Conservation (phyloP, 2,888 invertebrate genomes). For the Tipula helvola region DNA sequence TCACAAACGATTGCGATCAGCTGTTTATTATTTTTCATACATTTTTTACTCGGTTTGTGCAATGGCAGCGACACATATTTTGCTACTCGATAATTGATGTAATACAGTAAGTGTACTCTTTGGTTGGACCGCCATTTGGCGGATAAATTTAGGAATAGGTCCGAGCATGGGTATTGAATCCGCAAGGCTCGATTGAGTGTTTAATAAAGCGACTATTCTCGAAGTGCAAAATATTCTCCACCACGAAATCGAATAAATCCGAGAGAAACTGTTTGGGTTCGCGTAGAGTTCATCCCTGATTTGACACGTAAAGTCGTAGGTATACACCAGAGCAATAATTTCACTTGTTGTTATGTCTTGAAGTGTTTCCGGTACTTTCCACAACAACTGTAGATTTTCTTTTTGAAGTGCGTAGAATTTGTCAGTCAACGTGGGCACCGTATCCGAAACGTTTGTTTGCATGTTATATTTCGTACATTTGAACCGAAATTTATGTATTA, state of each 20-base stretch:
- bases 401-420: constrained; percentile 66
- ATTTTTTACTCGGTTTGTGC: constrained; percentile 81
- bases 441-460: constrained; percentile 62
- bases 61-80: constrained; percentile 71
- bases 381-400: constrained; percentile 52
- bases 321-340: constrained; percentile 89
- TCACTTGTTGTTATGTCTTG: constrained; percentile 63
- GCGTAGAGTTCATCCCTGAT: constrained; percentile 92
- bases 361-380: constrained; percentile 53
- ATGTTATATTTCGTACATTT: constrained; percentile 86
- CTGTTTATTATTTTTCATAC: constrained; percentile 78
- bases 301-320: constrained; percentile 83
- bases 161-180: constrained; percentile 82
- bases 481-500: constrained; percentile 60
- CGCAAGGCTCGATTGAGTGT: constrained; percentile 74
- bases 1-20: constrained; percentile 79
- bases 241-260: constrained; percentile 78
- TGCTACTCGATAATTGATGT: constrained; percentile 72
- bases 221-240: constrained; percentile 42
- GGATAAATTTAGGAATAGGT: constrained; percentile 67
- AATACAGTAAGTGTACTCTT: constrained; percentile 73
- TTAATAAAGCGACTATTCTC: constrained; percentile 72
- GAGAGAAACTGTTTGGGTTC: constrained; percentile 92
- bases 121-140: constrained; percentile 62
- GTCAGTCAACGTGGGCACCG: constrained; percentile 34